A percentile compares a stretch with the other conserved stretches of the same genome.
Conservation (phyloP, 2,797 vertebrate genomes). For the Naso thynnoides region DNA sequence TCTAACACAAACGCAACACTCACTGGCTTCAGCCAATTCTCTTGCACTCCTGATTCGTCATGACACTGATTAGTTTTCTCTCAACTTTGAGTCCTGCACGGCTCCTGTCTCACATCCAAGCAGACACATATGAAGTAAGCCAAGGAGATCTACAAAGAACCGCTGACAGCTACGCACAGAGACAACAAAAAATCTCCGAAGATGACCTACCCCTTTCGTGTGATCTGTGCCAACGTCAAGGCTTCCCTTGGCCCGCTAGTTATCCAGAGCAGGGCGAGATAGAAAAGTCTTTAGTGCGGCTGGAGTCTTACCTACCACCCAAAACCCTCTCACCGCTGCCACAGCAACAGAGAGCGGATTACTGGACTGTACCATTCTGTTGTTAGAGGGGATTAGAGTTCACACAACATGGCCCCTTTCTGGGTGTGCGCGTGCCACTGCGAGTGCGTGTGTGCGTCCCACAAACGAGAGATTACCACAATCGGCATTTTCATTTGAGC, state of each 20-base stretch:
- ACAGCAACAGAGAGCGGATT: constrained; percentile 93
- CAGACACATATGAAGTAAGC: constrained; percentile 34
- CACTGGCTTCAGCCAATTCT: constrained; percentile 23
- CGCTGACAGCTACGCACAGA: constrained; percentile 25
- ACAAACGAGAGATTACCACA: constrained; percentile 86
- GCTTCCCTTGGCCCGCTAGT: constrained; percentile 76
- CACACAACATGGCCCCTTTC: constrained; percentile 87
- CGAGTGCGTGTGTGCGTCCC: constrained; percentile 76
- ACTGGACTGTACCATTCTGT: constrained; percentile 91
- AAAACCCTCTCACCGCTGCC: constrained; percentile 90
- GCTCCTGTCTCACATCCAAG: constrained; percentile 42
- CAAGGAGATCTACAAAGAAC: constrained; percentile 24
- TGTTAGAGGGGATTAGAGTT: constrained; percentile 89
- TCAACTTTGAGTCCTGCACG: constrained; percentile 52
- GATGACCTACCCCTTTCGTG: constrained; percentile 83
- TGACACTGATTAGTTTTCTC: constrained; percentile 58
- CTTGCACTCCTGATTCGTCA: constrained; percentile 33
- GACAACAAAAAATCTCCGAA: constrained; percentile 36
- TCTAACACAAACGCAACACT: constrained; percentile 39
- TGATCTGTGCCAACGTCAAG: constrained; percentile 74
- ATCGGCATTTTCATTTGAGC: constrained; percentile 82
- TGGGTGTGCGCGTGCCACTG: constrained; percentile 74
- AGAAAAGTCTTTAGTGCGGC: constrained; percentile 79
- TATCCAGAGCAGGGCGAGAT: constrained; percentile 81
- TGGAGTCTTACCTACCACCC: constrained; percentile 86